Evolutionary conservation across 2,113 vertebrate species (phyloP).

Genomic region (Phaethon lepturus): DNA sequence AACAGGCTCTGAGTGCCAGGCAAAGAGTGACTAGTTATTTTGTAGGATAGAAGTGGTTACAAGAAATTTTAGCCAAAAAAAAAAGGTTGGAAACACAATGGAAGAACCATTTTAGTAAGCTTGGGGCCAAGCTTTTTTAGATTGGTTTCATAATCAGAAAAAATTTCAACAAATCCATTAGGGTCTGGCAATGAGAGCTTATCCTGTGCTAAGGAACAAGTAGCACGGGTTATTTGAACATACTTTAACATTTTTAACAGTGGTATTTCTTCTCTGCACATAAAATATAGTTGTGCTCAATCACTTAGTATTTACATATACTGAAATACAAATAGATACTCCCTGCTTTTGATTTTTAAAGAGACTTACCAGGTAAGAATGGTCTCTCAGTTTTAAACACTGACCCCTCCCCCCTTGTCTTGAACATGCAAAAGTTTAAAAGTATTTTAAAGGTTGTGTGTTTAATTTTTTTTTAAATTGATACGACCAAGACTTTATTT

Average conservation of each 20-base stretch:
- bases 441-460: neutral
- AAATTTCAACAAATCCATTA: neutral
- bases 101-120: neutral
- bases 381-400: neutral
- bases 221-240: neutral
- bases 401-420: rapidly evolving
- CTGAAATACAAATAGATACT: neutral
- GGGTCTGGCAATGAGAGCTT: neutral
- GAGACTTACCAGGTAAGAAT: neutral
- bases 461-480: neutral
- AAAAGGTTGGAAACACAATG: neutral
- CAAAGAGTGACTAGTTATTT: neutral
- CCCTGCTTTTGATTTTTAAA: neutral
- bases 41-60: neutral
- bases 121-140: neutral
- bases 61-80: neutral
- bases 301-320: neutral
- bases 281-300: neutral
- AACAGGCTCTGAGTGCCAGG: neutral
- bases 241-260: neutral
- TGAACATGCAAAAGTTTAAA: neutral
- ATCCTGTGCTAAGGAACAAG: neutral
- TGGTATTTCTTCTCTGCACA: neutral
- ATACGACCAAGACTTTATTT: neutral
- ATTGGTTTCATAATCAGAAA: neutral